Base-by-base conservation (phyloP, 2,113 vertebrate genomes). In the Grallaria varia region DNA sequence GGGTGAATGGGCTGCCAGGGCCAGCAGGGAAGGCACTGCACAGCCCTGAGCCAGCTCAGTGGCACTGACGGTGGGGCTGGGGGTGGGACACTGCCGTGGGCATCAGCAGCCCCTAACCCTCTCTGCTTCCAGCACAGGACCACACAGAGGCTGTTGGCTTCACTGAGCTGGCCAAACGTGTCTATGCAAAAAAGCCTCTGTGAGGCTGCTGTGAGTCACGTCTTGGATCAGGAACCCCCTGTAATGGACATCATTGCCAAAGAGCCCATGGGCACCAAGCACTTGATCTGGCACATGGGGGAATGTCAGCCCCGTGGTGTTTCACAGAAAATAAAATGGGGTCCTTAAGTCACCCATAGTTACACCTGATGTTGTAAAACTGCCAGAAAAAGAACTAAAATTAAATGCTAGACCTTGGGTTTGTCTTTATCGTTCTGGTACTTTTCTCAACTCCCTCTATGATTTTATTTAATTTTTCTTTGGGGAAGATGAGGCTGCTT, bases 241-340 rank as follows among this genome's bases (percentile, higher is more conserved):
- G 28, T 3, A 44, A 52, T 1, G 9, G 56, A 4, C 30, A 39
- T 5, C 40, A 11, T 0, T 40, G 17, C n/a, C 39, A n/a, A 71
- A 14, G n/a, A 39, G 74, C 37, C 33, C 45, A 3, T 3, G 23
- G 33, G n/a, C 64, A 81, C 28, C 60, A 12, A n/a, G 49, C 4
- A 6, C 42, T 42, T 12, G 13, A 37, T 55, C 37, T 0, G 0
- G 40, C 55, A 42, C 6, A 10, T 1, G 9, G 39, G 37, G 13
- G 8, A 93, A 40, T 1, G 2, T 21, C 72, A 81, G 68, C 39
- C 20, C 35, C 16, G 20, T 15, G 8, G 7, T 82, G 50, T 30
- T 60, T 45, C 73, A 47, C 25, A 15, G 37, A 21, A 47, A 73
- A 10, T 6, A 52, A 40, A 89, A 72, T 0, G 3, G 23, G 9